Evolutionary conservation across 2,113 vertebrate genomes (phyloP).

Genomic region (Gobio gobio): DNA sequence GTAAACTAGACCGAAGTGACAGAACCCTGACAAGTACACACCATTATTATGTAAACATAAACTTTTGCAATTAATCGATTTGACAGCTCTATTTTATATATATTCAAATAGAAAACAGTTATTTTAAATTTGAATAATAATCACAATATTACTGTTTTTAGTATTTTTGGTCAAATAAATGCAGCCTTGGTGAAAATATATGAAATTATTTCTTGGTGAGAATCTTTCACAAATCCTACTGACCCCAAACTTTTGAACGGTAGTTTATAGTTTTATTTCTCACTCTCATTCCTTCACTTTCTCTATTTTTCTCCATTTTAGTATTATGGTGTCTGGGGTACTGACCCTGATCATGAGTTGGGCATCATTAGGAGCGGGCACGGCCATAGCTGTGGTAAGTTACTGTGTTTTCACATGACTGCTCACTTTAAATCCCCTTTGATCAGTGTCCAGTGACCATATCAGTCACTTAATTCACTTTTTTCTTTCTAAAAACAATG

Average conservation of each 20-base stretch:
- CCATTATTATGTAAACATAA: no score
- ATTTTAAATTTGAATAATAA: not conserved
- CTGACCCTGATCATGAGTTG: slow-evolving; percentile 89
- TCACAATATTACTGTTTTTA: not conserved
- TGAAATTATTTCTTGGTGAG: not conserved
- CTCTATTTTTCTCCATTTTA: slow-evolving; percentile 61
- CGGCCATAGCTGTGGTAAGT: slow-evolving; percentile 85
- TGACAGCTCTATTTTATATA: no score
- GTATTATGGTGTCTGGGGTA: slow-evolving; percentile 83
- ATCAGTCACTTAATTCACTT: not conserved
- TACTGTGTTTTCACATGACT: not conserved
- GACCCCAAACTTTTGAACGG: not conserved
- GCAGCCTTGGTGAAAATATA: not conserved
- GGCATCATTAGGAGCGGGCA: slow-evolving; percentile 83
- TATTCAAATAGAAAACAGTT: no score
- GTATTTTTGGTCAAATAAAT: not conserved
- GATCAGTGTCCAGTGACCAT: not conserved
- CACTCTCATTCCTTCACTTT: not conserved
- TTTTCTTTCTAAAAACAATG: not conserved
- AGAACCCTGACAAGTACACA: no score
- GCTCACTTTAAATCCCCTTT: not conserved
- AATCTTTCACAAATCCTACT: not conserved
- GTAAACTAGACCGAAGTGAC: no score
- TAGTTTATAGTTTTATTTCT: not conserved
- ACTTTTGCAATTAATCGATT: no score